phyloP scores from a whole-genome alignment of 2,888 invertebrate species.

The Xanthorhoe spadicearia region DNA sequence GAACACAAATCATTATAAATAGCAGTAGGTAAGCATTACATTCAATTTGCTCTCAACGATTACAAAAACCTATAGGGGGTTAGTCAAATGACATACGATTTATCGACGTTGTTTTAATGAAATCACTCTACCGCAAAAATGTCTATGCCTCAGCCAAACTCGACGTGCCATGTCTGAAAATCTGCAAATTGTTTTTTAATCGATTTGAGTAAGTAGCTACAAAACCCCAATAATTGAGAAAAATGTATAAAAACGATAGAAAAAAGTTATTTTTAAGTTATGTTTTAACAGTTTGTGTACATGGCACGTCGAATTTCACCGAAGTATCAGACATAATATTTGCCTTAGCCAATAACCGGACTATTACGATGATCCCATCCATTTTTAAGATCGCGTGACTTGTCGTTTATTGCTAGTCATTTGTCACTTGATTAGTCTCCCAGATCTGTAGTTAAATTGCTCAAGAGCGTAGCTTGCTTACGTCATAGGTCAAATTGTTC shows the following conservation, averaged over 20 bases:
- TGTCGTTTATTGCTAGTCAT: not conserved
- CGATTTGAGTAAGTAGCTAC: too few species aligned
- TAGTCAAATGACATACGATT: not conserved
- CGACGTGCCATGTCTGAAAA: too few species aligned
- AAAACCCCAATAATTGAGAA: too few species aligned
- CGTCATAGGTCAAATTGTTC: constrained; percentile 9
- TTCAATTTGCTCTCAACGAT: constrained; percentile 26
- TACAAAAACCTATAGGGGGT: constrained; percentile 18
- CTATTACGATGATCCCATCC: too few species aligned
- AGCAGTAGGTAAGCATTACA: constrained; percentile 28
- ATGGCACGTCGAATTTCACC: too few species aligned
- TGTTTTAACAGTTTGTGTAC: too few species aligned
- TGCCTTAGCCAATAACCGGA: too few species aligned
- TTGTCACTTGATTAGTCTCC: not conserved
- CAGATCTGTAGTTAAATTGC: constrained; percentile 13
- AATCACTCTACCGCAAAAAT: not conserved
- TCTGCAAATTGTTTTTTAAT: too few species aligned
- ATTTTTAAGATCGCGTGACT: not conserved
- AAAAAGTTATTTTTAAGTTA: too few species aligned
- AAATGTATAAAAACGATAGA: too few species aligned
- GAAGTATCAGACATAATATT: too few species aligned
- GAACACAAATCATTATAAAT: constrained; percentile 11
- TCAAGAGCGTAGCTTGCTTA: constrained; percentile 21
- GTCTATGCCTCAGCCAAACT: not conserved
- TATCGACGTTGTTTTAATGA: not conserved